Base-by-base conservation (phyloP, 2,797 vertebrate genomes). In the Ambastaia sidthimunki region DNA sequence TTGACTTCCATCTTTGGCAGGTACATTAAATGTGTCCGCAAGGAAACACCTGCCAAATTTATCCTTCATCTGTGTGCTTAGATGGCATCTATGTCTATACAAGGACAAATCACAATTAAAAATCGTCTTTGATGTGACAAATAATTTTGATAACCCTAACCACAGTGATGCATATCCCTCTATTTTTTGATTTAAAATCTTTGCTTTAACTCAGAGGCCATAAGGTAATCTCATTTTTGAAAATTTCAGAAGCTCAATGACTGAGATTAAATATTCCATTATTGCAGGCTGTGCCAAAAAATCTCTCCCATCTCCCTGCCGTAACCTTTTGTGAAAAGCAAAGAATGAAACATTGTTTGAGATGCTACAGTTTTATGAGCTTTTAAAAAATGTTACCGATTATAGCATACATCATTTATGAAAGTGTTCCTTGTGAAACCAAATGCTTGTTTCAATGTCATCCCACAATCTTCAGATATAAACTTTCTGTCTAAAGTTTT, bases 351-450 rank as follows among this genome's bases (percentile, higher is more conserved):
- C 47, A 60, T 70, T 34, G 47, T 52, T 67, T 75, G 62, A 66
- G 74, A 41, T 54, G 7, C 60, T 60, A 41, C 59, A 21, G 59
- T 15, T 52, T 31, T 54, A 57, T 23, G 41, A 62, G 57, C 23
- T 21, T 34, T 44, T 34, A 2, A 4, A 37, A 63, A 65, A 63
- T 57, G 50, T 59, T 68, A 28, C 74, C 12, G 57, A 76, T 67
- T 76, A 76, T 76, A 76, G 34, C 37, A 44, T 68, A 6, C 16
- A 44, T 76, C 16, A 68, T 76, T 57, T 67, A n/a, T 25, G 5
- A 67, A 66, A 66, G 62, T 41, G 19, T 2, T 28, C 9, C 16
- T 63, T 63, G 23, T 6, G 15, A 63, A 55, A 6, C 47, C 50
- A 57, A 76, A 67, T 55, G 16, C 74, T 47, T 76, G 50, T 21